Percentiles rank a stretch among this genome's conserved stretches.
Conservation (phyloP, 2,113 vertebrate genomes). For the Ophiodon elongatus region DNA sequence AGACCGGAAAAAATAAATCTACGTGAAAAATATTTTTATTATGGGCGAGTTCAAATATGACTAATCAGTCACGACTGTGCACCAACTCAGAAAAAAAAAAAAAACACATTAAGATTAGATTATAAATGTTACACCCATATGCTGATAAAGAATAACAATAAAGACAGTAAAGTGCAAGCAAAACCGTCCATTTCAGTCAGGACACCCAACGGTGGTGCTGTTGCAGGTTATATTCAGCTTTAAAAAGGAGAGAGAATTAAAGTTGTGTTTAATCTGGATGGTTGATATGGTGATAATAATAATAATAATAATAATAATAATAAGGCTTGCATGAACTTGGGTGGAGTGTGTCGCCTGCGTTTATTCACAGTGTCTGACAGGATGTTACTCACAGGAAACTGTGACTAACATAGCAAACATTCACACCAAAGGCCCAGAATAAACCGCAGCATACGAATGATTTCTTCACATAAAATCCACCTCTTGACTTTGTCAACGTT, state of each 20-base stretch:
- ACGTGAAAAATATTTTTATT: slow-evolving; percentile 48
- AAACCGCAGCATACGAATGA: not conserved
- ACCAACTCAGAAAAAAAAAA: slow-evolving; percentile 5
- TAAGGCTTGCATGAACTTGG: not conserved
- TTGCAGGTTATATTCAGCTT: not conserved
- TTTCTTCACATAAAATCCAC: not conserved
- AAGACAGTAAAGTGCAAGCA: slow-evolving; percentile 45
- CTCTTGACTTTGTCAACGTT: not conserved
- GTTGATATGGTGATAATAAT: not conserved
- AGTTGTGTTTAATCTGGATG: not conserved
- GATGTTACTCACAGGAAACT: slow-evolving; percentile 34
- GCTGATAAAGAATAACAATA: not conserved
- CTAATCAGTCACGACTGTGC: not conserved
- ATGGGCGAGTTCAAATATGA: not conserved
- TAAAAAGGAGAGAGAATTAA: not conserved
- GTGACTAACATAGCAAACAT: not conserved
- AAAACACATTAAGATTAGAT: slow-evolving; percentile 14
- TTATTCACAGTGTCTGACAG: not conserved
- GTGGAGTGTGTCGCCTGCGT: slow-evolving; percentile 8
- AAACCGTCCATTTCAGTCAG: not conserved
- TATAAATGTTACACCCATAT: slow-evolving; percentile 17
- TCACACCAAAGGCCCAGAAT: not conserved
- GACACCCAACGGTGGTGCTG: slow-evolving; percentile 12
- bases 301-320: not conserved
- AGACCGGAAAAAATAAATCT: not conserved